phyloP scores from a whole-genome alignment of 1,140 invertebrate species.

The Calycopis cecrops region DNA sequence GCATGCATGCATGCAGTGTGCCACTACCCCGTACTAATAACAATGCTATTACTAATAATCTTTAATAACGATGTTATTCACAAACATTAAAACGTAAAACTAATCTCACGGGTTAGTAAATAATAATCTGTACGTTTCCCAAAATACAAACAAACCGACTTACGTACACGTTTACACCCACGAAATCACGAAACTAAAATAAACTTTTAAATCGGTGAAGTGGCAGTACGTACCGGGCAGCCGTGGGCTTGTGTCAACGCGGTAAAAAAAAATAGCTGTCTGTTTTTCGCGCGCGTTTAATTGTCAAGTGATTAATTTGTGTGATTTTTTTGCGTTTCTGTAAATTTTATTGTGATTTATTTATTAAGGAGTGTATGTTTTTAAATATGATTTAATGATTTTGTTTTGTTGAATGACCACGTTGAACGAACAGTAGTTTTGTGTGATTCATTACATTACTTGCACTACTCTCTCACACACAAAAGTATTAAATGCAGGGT shows the following conservation, averaged over 20 bases:
- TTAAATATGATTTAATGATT: not conserved
- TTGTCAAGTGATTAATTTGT: constrained; percentile 13
- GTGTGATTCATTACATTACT: too few species aligned
- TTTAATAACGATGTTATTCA: too few species aligned
- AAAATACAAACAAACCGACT: constrained; percentile 18
- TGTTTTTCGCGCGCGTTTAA: constrained; percentile 8
- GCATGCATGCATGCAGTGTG: too few species aligned
- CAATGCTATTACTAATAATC: too few species aligned
- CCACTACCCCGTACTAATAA: too few species aligned
- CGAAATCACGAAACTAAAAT: constrained; percentile 40
- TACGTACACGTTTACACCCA: constrained; percentile 38
- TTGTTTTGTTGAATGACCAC: not conserved
- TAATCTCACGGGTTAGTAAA: too few species aligned
- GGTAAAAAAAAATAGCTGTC: constrained; percentile 10
- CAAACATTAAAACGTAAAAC: too few species aligned
- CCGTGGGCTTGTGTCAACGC: constrained; percentile 29
- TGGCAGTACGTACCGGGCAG: constrained; percentile 30
- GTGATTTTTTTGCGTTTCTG: constrained; percentile 13
- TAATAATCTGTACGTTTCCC: too few species aligned
- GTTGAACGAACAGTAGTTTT: not conserved
- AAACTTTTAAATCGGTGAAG: constrained; percentile 43
- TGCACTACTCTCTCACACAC: too few species aligned
- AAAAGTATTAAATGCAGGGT: too few species aligned
- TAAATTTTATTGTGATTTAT: constrained; percentile 6
- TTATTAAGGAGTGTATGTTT: too few species aligned